Conservation (phyloP, 2,113 vertebrate species). For the Hemichromis elongatus region DNA sequence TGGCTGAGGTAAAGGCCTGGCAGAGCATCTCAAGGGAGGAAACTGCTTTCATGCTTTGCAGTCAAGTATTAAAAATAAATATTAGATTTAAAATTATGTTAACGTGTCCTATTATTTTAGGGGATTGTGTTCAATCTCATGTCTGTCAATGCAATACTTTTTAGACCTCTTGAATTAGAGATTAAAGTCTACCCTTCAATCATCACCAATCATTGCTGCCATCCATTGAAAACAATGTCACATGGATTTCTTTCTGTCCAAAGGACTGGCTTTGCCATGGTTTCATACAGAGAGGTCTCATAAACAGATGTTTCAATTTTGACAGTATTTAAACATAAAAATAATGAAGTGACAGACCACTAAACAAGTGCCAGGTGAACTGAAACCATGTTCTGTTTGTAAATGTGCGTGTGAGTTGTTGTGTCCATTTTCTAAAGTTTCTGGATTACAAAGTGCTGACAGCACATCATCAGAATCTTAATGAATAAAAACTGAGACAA, state of each 20-base stretch:
- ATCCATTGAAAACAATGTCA: background rate
- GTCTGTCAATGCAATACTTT: background rate
- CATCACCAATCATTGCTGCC: background rate
- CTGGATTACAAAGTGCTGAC: background rate
- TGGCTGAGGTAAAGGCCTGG: background rate
- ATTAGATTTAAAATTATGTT: background rate
- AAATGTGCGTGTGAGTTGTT: background rate
- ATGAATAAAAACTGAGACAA: conserved; percentile 22
- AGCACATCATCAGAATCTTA: background rate
- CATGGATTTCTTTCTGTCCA: background rate
- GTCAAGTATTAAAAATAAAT: background rate
- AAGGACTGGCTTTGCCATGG: background rate
- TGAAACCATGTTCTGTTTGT: background rate
- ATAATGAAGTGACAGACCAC: background rate
- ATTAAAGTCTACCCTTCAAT: background rate
- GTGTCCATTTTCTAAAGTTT: background rate
- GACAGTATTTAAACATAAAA: background rate
- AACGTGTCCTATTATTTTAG: background rate
- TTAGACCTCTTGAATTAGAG: background rate
- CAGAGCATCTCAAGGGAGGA: background rate
- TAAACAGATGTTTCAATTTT: background rate
- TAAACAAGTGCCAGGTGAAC: background rate
- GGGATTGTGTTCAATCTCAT: background rate
- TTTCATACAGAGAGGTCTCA: background rate
- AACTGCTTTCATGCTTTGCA: background rate